Base-by-base conservation (phyloP, 2,113 vertebrate genomes). In the Protobothrops mucrosquamatus region DNA sequence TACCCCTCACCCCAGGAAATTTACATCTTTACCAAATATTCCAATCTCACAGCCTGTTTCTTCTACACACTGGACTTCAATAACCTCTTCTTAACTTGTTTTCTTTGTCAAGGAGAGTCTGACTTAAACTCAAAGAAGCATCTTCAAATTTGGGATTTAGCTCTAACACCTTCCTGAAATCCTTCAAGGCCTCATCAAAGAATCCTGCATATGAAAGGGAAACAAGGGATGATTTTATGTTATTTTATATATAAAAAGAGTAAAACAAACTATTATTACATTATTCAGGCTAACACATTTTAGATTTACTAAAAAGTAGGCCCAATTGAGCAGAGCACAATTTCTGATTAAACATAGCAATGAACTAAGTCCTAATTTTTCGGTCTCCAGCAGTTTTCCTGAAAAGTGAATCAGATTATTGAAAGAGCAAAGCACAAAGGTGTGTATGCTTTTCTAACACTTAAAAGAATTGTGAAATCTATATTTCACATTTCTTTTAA, bases 61-160 rank as follows among this genome's bases (percentile, higher is more conserved):
- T 81, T 4, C 39, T 14, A 22, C 4, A 69, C 34, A 39, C 22
- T 55, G 20, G 1, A 34, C 89, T 95, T 97, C 96, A 98, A 91
- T 98, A 98, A 91, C 97, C 98, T 48, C 98, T 97, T 61, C 95
- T 97, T 91, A 96, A 95, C 94, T 98, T 99, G 96, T 98, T 97
- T 97, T 99, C 98, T 96, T 98, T 97, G 95, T 99, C 99, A 94
- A 98, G 93, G 92, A 99, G 92, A 69, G 98, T 98, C 97, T 99
- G 99, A 11, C 97, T 98, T 93, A 99, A 98, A 95, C 99, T 98
- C 95, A 98, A 59, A 94, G 97, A 97, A 95, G 99, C 99, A 96
- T 99, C 99, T 98, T 98, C 98, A 97, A 99, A 99, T 87, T 97
- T 95, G 39, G 98, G 98, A 94, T 99, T 99, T 96, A 99, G 96